These are phyloP conservation scores for Carlito syrichta DNA, from an alignment of 2,113 vertebrate genomes.

Conservation along the genomic window DNA sequence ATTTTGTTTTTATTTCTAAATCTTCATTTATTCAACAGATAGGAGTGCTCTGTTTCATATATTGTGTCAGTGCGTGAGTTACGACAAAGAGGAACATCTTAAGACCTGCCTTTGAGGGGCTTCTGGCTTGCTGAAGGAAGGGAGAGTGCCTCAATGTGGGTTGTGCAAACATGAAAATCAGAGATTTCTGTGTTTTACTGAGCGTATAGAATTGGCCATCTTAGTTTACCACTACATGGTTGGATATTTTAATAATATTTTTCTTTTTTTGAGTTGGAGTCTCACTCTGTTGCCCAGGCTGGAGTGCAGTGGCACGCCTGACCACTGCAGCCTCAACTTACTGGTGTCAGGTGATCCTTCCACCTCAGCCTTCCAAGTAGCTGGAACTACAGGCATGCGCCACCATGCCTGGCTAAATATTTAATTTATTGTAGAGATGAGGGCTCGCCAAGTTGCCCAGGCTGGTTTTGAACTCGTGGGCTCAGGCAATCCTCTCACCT, in stretches of 20 bases:
- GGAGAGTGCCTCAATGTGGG: background rate
- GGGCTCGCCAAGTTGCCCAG: background rate
- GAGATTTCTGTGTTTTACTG: conserved; percentile 26
- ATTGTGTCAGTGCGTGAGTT: background rate
- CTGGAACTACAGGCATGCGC: background rate
- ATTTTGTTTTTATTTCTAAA: background rate
- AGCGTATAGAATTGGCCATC: background rate
- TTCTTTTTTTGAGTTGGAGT: background rate
- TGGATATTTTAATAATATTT: background rate
- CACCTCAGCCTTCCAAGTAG: background rate
- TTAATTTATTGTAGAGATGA: background rate
- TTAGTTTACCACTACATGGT: background rate
- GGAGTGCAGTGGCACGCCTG: background rate
- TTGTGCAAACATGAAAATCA: background rate
- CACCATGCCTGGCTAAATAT: background rate
- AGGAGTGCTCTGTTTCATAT: background rate
- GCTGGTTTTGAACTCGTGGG: background rate
- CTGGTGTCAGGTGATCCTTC: background rate
- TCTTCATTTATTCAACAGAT: background rate
- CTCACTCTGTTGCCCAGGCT: background rate
- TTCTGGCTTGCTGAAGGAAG: background rate
- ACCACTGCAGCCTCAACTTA: background rate
- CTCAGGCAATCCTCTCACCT: background rate
- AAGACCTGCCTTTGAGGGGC: background rate
- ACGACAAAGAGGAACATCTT: background rate